Evolutionary conservation across 2,888 invertebrate species (phyloP).

Genomic region (Psylliodes chrysocephalus): DNA sequence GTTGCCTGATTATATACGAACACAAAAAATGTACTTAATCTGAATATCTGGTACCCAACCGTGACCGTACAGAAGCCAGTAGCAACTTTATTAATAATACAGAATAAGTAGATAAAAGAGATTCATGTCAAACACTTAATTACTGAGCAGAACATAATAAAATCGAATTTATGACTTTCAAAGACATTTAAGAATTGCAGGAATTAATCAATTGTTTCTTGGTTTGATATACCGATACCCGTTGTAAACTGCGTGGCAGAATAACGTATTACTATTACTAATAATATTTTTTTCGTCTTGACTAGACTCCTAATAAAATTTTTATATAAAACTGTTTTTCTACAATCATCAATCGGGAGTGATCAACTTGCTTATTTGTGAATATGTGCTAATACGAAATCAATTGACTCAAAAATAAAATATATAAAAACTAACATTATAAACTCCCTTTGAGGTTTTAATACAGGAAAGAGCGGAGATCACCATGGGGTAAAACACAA

Average conservation of each 20-base stretch:
- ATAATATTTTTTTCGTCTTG: not conserved
- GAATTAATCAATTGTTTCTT: slow-evolving; percentile 13
- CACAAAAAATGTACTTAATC: not conserved
- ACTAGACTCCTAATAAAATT: too few species aligned
- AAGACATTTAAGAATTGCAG: slow-evolving; percentile 15
- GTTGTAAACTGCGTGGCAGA: not conserved
- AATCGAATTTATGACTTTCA: slow-evolving; percentile 14
- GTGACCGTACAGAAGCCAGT: slow-evolving; percentile 11
- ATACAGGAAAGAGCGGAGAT: too few species aligned
- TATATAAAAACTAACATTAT: too few species aligned
- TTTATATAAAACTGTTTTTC: too few species aligned
- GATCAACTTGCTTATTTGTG: too few species aligned
- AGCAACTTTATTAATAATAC: slow-evolving; percentile 18
- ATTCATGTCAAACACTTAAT: slow-evolving; percentile 16
- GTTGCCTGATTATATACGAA: not conserved
- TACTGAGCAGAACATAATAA: slow-evolving; percentile 9
- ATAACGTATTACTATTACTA: not conserved
- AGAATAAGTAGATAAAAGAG: slow-evolving; percentile 15
- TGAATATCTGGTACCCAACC: slow-evolving; percentile 18
- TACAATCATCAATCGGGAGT: too few species aligned
- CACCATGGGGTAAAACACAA: too few species aligned
- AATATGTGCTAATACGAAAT: too few species aligned
- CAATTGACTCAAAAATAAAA: too few species aligned
- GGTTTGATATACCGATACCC: not conserved
- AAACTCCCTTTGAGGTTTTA: too few species aligned